Percentiles rank a stretch among this genome's conserved stretches.
Evolutionary conservation across 2,113 vertebrate species (phyloP).

Genomic region (Mungos mungo): DNA sequence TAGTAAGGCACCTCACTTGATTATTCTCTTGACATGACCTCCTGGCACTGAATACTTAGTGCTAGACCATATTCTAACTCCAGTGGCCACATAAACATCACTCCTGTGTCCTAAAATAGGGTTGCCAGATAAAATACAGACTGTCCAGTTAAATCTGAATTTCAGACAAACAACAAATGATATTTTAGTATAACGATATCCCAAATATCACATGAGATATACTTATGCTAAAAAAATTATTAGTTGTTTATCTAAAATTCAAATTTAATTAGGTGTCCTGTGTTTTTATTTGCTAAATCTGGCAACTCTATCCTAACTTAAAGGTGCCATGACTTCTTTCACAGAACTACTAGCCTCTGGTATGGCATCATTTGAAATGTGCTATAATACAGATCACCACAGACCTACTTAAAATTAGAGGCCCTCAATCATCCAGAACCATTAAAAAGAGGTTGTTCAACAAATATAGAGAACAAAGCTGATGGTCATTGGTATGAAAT

Average conservation of each 20-base stretch:
- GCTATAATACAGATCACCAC: neutral
- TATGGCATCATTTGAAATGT: neutral
- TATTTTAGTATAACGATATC: neutral
- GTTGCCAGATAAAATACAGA: neutral
- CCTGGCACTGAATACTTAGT: neutral
- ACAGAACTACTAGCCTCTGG: neutral
- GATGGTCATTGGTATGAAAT: neutral
- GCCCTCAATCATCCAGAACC: neutral
- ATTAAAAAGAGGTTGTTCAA: neutral
- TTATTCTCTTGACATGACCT: neutral
- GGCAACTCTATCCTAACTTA: neutral
- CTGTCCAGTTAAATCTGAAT: neutral
- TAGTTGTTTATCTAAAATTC: neutral
- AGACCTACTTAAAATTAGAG: neutral
- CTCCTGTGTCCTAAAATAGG: neutral
- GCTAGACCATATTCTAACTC: neutral
- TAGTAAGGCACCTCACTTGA: neutral
- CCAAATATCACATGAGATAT: neutral
- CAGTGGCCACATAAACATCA: neutral
- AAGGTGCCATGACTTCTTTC: neutral
- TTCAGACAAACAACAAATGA: neutral
- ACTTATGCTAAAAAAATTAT: neutral
- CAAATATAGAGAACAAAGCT: neutral
- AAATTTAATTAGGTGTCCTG: neutral
- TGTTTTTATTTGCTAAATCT: conserved; percentile 14